phyloP scores from a whole-genome alignment of 1,140 invertebrate genomes.

The Acromyrmex heyeri region DNA sequence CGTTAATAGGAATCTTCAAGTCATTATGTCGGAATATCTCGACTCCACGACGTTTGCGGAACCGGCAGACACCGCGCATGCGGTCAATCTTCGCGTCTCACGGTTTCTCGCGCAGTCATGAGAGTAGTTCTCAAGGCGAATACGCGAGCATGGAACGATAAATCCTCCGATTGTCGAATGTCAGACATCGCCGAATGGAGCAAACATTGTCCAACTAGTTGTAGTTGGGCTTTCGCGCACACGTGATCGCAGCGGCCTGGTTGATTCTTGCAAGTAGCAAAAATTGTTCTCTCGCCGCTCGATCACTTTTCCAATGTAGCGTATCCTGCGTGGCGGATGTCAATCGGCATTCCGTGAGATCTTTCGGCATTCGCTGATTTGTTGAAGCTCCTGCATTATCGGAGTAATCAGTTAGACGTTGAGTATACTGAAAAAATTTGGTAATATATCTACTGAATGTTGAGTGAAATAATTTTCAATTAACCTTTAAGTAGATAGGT shows the following conservation, averaged over 20 bases:
- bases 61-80: slow-evolving; percentile 39
- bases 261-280: slow-evolving; percentile 64
- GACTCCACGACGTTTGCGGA: slow-evolving; percentile 46
- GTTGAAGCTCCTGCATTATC: slow-evolving; percentile 14
- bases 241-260: slow-evolving; percentile 72
- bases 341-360: slow-evolving; percentile 37
- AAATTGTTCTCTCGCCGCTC: slow-evolving; percentile 57
- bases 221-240: slow-evolving; percentile 75
- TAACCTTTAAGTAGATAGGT: too few relatives aligned
- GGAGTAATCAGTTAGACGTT: background rate
- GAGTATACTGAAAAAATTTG: too few relatives aligned
- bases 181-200: slow-evolving; percentile 70
- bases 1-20: slow-evolving; percentile 45
- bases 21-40: slow-evolving; percentile 38
- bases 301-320: slow-evolving; percentile 70
- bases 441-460: too few relatives aligned
- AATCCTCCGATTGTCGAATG: slow-evolving; percentile 79
- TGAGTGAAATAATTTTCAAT: too few relatives aligned
- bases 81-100: slow-evolving; percentile 58
- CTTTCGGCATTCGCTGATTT: slow-evolving; percentile 8
- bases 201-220: slow-evolving; percentile 73
- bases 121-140: slow-evolving; percentile 56
- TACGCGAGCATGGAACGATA: slow-evolving; percentile 76
- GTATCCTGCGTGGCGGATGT: background rate
- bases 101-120: slow-evolving; percentile 34